A percentile compares a stretch with the other conserved stretches of the same genome.
These are phyloP conservation scores for Brenthis hecate DNA, from an alignment of 2,888 invertebrate genomes.

Conservation along the genomic window DNA sequence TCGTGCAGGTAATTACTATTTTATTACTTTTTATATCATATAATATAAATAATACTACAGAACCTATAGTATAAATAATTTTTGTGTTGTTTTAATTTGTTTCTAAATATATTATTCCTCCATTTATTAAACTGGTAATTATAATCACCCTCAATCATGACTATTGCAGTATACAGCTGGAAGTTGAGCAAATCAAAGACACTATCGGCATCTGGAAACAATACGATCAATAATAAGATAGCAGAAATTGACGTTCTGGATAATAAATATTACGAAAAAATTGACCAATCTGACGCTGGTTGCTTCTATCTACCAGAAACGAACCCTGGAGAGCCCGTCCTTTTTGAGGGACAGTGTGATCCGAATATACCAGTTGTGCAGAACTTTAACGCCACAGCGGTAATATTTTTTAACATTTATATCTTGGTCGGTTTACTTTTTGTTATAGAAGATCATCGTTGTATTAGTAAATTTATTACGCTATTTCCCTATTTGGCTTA, in stretches of 20 bases:
- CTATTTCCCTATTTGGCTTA: accelerated
- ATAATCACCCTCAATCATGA: no score
- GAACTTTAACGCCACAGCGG: constrained; percentile 55
- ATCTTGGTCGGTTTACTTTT: no score
- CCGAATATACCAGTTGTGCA: constrained; percentile 52
- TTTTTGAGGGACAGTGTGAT: constrained; percentile 64
- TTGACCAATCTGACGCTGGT: constrained; percentile 53
- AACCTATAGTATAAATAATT: no score
- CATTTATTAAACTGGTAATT: no score
- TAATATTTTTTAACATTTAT: constrained; percentile 41
- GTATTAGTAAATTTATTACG: accelerated
- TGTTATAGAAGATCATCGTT: accelerated
- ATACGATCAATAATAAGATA: constrained; percentile 52
- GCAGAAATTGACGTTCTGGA: constrained; percentile 51
- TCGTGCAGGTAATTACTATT: constrained; percentile 53
- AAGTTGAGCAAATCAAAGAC: constrained; percentile 60
- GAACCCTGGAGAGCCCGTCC: constrained; percentile 54
- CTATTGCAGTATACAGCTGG: constrained; percentile 67
- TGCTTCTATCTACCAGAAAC: constrained; percentile 66
- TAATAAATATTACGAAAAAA: constrained; percentile 56
- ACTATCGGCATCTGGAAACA: constrained; percentile 44
- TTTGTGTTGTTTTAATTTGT: no score
- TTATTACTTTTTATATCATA: no score
- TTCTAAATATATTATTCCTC: no score
- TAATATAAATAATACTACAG: no score